phyloP scores from a whole-genome alignment of 2,113 vertebrate genomes.

The Dermatemys mawii region DNA sequence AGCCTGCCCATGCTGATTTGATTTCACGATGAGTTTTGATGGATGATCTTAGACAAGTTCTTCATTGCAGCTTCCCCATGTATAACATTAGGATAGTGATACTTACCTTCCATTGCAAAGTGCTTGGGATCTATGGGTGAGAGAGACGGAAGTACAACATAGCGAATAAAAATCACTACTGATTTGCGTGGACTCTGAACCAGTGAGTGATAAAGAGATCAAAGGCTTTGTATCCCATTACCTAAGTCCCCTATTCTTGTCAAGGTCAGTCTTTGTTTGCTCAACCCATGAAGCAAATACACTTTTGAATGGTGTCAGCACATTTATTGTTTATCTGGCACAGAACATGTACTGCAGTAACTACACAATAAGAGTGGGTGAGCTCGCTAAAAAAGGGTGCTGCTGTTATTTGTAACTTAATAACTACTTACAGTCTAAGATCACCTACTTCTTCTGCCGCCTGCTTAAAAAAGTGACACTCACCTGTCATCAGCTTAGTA shows the following conservation, averaged over 20 bases:
- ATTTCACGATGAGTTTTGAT: not conserved
- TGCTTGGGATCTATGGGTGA: not conserved
- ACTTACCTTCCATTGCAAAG: not conserved
- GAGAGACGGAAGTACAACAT: not conserved
- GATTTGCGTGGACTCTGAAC: too few species aligned
- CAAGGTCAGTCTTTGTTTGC: not conserved
- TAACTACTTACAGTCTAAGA: too few species aligned
- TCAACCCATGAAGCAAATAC: not conserved
- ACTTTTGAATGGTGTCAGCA: not conserved
- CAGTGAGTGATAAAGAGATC: not conserved
- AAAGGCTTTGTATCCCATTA: not conserved
- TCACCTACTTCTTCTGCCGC: not conserved
- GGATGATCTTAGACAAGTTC: not conserved
- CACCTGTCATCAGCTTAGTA: not conserved
- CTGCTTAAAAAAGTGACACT: not conserved
- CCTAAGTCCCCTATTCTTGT: not conserved
- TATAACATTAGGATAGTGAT: not conserved
- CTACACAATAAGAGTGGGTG: not conserved
- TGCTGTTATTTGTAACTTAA: too few species aligned
- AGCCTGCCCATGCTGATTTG: not conserved
- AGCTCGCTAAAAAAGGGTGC: not conserved
- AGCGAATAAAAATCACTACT: not conserved
- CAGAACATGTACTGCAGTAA: not conserved
- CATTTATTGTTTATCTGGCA: not conserved
- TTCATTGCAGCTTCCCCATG: not conserved